phyloP scores from a whole-genome alignment of 92 coral and sea anemone genomes.

The Ricordea florida region DNA sequence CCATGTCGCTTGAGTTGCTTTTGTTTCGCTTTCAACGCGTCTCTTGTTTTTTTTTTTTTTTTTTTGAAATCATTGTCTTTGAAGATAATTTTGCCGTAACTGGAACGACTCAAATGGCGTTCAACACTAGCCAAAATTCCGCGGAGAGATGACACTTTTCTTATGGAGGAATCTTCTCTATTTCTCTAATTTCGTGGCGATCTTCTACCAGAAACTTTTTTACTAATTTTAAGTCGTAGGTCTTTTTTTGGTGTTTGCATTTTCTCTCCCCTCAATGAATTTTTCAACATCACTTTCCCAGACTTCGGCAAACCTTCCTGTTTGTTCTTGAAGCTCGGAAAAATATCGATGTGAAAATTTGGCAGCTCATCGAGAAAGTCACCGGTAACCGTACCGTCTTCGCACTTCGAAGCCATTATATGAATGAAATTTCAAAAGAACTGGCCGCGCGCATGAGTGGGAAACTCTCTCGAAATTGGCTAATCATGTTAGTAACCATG shows the following conservation, averaged over 20 bases:
- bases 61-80: constrained; percentile 20
- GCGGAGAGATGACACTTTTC: constrained; percentile 10
- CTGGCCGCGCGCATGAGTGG: too few relatives aligned
- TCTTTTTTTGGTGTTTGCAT: background rate
- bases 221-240: background rate
- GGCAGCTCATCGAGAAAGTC: too few relatives aligned
- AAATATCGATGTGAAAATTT: too few relatives aligned
- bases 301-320: background rate
- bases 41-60: background rate
- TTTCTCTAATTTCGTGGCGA: background rate
- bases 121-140: constrained; percentile 15
- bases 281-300: background rate
- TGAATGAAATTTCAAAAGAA: too few relatives aligned
- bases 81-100: constrained; percentile 18
- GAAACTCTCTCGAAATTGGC: too few relatives aligned
- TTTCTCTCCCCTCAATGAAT: background rate
- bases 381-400: too few relatives aligned
- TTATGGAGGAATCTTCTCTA: background rate
- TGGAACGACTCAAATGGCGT: constrained; percentile 5
- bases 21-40: constrained; percentile 29
- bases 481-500: too few relatives aligned
- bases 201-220: background rate
- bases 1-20: constrained; percentile 26
- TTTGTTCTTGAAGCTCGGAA: too few relatives aligned
- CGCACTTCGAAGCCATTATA: too few relatives aligned